Percentiles rank a stretch among this genome's conserved stretches.
Conservation (phyloP, 2,113 vertebrate genomes). For the Lasiurus cinereus region DNA sequence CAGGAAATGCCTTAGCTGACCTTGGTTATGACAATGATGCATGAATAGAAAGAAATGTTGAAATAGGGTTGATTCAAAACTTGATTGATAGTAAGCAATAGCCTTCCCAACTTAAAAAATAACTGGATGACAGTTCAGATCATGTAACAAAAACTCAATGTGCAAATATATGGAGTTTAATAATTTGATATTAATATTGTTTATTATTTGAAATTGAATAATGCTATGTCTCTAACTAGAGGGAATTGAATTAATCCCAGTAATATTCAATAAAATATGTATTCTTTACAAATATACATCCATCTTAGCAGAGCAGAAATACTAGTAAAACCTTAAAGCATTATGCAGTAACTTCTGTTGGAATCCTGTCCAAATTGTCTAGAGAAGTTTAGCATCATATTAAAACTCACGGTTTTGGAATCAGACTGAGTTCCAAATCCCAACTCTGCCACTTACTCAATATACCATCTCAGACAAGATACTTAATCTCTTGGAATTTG, state of each 20-base stretch:
- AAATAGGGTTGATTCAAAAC: neutral
- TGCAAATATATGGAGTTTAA: neutral
- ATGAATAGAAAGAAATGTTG: neutral
- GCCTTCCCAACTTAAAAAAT: neutral
- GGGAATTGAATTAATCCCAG: neutral
- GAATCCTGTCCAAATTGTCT: neutral
- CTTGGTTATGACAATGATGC: neutral
- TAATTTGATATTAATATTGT: neutral
- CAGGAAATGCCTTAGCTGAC: neutral
- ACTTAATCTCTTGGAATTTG: neutral
- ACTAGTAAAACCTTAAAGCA: neutral
- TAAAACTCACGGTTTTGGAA: slow-evolving; percentile 11
- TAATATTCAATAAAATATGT: neutral
- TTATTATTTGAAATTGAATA: neutral
- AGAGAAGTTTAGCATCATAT: neutral
- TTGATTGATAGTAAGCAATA: slow-evolving; percentile 9
- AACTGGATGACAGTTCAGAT: neutral
- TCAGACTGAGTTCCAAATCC: neutral
- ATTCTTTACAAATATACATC: neutral
- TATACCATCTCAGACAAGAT: neutral
- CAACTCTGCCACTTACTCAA: neutral
- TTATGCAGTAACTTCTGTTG: neutral
- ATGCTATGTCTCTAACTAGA: neutral
- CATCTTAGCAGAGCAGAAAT: neutral
- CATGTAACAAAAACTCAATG: neutral